Base-by-base conservation (phyloP, 2,888 invertebrate genomes). In the Phaedon cochleariae region DNA sequence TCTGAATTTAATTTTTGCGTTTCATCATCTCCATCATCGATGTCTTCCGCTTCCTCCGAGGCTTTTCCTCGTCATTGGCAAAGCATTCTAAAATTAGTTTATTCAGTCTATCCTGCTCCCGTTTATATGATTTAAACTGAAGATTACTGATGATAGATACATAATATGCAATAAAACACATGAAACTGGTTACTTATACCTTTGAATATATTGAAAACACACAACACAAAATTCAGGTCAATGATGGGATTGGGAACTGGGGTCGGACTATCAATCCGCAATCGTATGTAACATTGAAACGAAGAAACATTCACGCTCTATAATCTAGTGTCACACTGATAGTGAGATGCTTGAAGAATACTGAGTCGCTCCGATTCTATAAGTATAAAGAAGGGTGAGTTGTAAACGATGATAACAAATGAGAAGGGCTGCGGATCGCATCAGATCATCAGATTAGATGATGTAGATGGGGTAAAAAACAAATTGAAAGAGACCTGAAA, bases 11-110 rank as follows among this genome's bases (percentile, higher is more conserved):
- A 41, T 22, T 61, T 20, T 46, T 46, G 41, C n/a, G 17, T 29
- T 29, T 62, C 62, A 37, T 62, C 55, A 22, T 49, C 49, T 21
- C 20, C 62, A 22, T 49, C 62, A 21, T 48, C 62, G 20, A 34
- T 41, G 37, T 62, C 22, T 20, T 62, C 57, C 7, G 34, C 57
- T n/a, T n/a, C n/a, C n/a, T n/a, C n/a, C n/a, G n/a, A n/a, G n/a
- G n/a, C n/a, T n/a, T n/a, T 49, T 60, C 37, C 26, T 54, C 37
- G 18, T 54, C 54, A 54, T 20, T 54, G 17, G 17, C 54, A 17
- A 62, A 57, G 18, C 57, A 62, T 55, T 62, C 57, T 57, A 62
- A 62, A 51, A 57, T 62, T 37, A 57, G 55, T 49, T 62, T 34
- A 57, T 62, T 20, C 48, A 62, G 41, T 62, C 46, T 46, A n/a